Evolutionary conservation across 2,113 vertebrate genomes (phyloP), one percentile per base, ranked within the genome.

Genomic region (Gavialis gangeticus): DNA sequence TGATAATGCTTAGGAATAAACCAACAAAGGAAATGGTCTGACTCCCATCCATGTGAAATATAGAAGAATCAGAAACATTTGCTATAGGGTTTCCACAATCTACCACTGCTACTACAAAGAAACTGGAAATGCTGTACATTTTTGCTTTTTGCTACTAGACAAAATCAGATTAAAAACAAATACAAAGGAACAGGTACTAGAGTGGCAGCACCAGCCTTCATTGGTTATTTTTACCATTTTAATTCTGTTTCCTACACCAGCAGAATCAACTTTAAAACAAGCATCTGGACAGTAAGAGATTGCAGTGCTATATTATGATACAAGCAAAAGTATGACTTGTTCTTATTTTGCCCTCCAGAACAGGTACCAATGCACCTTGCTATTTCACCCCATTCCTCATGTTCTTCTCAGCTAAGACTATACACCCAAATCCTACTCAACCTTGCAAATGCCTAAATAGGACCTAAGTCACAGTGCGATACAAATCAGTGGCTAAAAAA

Each of bases 131-230:
- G 66, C 34, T 78, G 0, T 0, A n/a, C 82, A 83, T 7, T 89
- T 77, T 78, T 88, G 2, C 27, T 18, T 84, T 82, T 87, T 30
- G 7, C 28, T 22, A 67, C 3, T 80, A 64, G 4, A 64, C 62
- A 67, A 93, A 94, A 87, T 8, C 57, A 88, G 92, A 90, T 3
- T 15, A 55, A 79, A 84, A 10, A 79, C 92, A 92, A 3, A 0
- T 69, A 60, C 27, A 88, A 82, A 91, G 78, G 84, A 90, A 69
- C 71, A 92, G 86, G 10, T 79, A 60, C 2, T 24, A 90, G 62
- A 25, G 59, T 60, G 87, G 85, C 1, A 88, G 46, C 46, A 46
- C 46, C 46, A 46, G 75, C 22, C 88, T 80, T 91, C 84, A 10
- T 54, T 55, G 12, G n/a, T 93, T 78, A 22, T 22, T 73, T 46